Conservation (phyloP, 2,113 vertebrate species). For the Anoplopoma fimbria region DNA sequence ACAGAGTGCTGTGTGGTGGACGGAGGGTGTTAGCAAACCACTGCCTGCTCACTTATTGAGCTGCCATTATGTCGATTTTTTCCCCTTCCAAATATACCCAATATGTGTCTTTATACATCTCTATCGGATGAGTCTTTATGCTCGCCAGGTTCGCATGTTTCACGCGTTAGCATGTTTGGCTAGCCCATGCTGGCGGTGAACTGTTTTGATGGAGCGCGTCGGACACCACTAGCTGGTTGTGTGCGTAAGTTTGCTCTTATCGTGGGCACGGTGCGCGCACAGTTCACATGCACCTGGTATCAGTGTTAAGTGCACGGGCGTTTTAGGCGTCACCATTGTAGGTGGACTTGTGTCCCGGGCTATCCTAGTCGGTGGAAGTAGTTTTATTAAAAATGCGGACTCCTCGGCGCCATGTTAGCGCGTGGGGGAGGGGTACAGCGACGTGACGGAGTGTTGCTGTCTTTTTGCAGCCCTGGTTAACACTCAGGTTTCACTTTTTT, state of each 20-base stretch:
- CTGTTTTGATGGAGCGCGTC: constrained; percentile 65
- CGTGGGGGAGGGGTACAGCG: constrained; percentile 82
- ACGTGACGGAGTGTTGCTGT: constrained; percentile 60
- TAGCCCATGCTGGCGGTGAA: constrained; percentile 49
- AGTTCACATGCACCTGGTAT: constrained; percentile 1
- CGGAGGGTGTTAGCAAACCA: constrained; percentile 2
- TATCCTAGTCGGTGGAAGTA: background rate
- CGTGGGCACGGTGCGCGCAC: constrained; percentile 18
- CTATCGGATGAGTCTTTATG: fast-evolving
- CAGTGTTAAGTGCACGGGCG: background rate
- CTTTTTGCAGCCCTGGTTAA: constrained; percentile 14
- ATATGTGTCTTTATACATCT: fast-evolving
- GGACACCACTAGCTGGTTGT: constrained; percentile 58
- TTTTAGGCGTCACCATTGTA: background rate
- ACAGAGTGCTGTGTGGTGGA: constrained; percentile 19
- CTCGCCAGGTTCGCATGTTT: background rate
- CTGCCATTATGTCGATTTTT: fast-evolving
- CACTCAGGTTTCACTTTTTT: background rate
- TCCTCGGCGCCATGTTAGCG: constrained; percentile 91
- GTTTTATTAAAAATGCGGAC: constrained; percentile 64
- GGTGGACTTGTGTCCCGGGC: background rate
- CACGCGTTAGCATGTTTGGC: constrained; percentile 52
- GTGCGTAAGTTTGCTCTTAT: constrained; percentile 53
- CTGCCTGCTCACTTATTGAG: background rate
- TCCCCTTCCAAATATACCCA: fast-evolving